A percentile compares a stretch with the other conserved stretches of the same genome.
These are phyloP conservation scores for Perdita meconis DNA, from an alignment of 2,888 invertebrate species.

Conservation along the genomic window DNA sequence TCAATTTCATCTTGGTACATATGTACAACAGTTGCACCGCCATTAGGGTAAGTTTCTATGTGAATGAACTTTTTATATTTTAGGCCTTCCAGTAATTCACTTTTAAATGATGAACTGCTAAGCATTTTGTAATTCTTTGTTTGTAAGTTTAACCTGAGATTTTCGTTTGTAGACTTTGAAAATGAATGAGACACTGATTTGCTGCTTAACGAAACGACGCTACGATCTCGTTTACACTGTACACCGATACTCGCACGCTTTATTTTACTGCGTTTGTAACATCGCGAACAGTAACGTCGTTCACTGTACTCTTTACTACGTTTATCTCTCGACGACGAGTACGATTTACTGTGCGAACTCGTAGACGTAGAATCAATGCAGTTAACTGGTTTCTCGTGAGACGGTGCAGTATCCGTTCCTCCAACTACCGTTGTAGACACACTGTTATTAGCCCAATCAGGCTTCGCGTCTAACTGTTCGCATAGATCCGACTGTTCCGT, in stretches of 20 bases:
- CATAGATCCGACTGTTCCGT: slow-evolving; percentile 66
- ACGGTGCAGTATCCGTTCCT: background rate
- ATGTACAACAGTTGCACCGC: slow-evolving; percentile 96
- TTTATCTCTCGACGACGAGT: slow-evolving; percentile 77
- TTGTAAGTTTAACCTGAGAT: slow-evolving; percentile 80
- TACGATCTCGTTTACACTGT: slow-evolving; percentile 88
- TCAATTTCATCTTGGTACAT: slow-evolving; percentile 96
- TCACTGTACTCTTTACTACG: slow-evolving; percentile 79
- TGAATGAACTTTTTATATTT: slow-evolving; percentile 91
- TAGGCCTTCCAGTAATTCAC: slow-evolving; percentile 84
- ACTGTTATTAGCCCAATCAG: slow-evolving; percentile 42
- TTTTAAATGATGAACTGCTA: slow-evolving; percentile 71
- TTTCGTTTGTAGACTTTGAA: slow-evolving; percentile 76
- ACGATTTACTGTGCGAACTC: slow-evolving; percentile 71
- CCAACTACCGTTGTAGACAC: slow-evolving; percentile 13
- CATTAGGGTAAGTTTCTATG: slow-evolving; percentile 97
- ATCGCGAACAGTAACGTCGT: slow-evolving; percentile 87
- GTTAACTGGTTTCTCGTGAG: slow-evolving; percentile 45
- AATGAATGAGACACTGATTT: slow-evolving; percentile 71
- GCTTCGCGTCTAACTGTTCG: slow-evolving; percentile 37
- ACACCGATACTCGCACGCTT: slow-evolving; percentile 90
- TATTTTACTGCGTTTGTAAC: slow-evolving; percentile 89
- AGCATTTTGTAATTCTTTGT: slow-evolving; percentile 78
- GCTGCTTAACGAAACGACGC: slow-evolving; percentile 73
- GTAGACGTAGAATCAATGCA: slow-evolving; percentile 47